phyloP scores from a whole-genome alignment of 2,797 vertebrate genomes.

The Dendrocincla fuliginosa region DNA sequence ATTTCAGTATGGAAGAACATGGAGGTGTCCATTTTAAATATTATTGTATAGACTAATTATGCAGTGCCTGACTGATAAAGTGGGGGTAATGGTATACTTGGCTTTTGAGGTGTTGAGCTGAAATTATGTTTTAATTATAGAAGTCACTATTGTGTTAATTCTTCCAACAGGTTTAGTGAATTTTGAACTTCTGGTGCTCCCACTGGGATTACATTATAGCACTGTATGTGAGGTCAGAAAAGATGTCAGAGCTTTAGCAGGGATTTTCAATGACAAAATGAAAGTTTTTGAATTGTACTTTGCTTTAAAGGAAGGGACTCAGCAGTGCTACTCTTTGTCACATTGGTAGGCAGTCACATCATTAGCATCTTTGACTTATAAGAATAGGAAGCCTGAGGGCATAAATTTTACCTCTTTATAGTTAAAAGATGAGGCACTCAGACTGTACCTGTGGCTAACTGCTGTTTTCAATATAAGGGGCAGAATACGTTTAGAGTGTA shows the following conservation, averaged over 20 bases:
- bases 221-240: constrained; percentile 1
- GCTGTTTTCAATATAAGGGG: constrained; percentile 25
- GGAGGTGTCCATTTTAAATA: neutral
- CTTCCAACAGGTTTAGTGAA: neutral
- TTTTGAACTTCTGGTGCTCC: neutral
- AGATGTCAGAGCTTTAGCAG: constrained; percentile 19
- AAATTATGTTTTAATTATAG: neutral
- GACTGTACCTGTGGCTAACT: neutral
- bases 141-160: neutral
- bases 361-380: constrained; percentile 68
- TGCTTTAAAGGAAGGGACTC: constrained; percentile 58
- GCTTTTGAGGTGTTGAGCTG: neutral
- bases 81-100: rapidly evolving
- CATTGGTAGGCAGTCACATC: constrained; percentile 38
- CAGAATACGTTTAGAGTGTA: neutral
- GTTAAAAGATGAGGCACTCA: constrained; percentile 49
- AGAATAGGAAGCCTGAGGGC: constrained; percentile 44
- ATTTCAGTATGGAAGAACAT: neutral
- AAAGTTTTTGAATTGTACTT: constrained; percentile 52
- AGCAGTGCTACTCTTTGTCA: constrained; percentile 46
- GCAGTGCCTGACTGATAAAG: neutral
- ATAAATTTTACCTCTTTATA: constrained; percentile 35
- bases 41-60: neutral
- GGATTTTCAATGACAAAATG: constrained; percentile 62
- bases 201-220: neutral